Evolutionary conservation across 1,140 invertebrate species (phyloP).

Genomic region (Brachionus paranguensis): DNA sequence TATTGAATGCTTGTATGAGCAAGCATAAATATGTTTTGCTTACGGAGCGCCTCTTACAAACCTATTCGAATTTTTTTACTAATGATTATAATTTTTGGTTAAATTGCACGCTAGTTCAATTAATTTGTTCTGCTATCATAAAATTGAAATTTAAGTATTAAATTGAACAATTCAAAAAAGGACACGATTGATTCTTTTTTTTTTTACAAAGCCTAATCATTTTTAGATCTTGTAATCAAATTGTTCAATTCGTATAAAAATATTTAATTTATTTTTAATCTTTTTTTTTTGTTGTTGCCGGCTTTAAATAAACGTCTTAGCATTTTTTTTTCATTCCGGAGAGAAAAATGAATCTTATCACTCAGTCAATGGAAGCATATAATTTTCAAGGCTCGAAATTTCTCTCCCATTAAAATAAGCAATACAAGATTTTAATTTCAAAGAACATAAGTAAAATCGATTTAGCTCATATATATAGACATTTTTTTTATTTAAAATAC

Average conservation of each 20-base stretch:
- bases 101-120: constrained; percentile 14
- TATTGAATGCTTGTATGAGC: neutral
- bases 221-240: neutral
- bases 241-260: neutral
- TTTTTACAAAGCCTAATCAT: neutral
- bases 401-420: no score
- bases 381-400: neutral
- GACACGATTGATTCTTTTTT: neutral
- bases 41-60: neutral
- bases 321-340: neutral
- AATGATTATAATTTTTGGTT: neutral
- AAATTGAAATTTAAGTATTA: neutral
- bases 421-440: neutral
- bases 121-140: neutral
- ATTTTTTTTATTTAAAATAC: neutral
- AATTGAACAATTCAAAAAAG: neutral
- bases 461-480: neutral
- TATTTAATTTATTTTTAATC: neutral
- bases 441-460: neutral
- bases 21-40: neutral
- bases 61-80: neutral
- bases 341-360: no score
- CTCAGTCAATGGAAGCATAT: neutral
- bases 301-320: neutral
- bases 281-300: neutral